Conservation (phyloP, 1,140 invertebrate genomes). For the Whitmania pigra region DNA sequence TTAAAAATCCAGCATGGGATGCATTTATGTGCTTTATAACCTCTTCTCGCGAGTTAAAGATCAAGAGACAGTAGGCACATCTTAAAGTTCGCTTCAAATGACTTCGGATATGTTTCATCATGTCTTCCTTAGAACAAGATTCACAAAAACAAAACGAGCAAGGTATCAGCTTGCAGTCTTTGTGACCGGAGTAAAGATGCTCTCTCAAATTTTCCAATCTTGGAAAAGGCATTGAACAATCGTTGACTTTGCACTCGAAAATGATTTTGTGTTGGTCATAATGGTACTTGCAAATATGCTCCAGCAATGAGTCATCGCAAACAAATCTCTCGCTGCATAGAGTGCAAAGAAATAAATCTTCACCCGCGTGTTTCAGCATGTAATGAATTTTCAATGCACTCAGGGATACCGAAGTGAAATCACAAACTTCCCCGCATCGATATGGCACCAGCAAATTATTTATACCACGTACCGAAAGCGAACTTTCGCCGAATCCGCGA, state of each 20-base stretch:
- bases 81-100: conserved; percentile 12
- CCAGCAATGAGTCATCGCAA: not conserved
- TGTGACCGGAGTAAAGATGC: not conserved
- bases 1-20: not conserved
- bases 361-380: conserved; percentile 10
- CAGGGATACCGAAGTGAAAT: not conserved
- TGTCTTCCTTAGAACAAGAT: not conserved
- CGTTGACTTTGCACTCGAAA: conserved; percentile 8
- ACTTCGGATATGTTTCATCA: conserved; percentile 6
- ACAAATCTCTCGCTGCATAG: conserved; percentile 10
- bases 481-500: no score
- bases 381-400: conserved; percentile 14
- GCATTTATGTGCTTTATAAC: conserved; percentile 5
- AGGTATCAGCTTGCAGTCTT: not conserved
- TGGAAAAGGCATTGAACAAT: not conserved
- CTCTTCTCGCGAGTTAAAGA: conserved; percentile 11
- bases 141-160: conserved; percentile 14
- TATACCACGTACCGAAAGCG: no score
- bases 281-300: conserved; percentile 7
- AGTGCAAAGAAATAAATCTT: not conserved
- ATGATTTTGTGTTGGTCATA: conserved; percentile 6
- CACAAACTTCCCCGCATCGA: not conserved
- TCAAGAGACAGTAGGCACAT: conserved; percentile 12
- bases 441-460: conserved; percentile 2
- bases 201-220: not conserved